Evolutionary conservation across 1,140 invertebrate species (phyloP).

Genomic region (Diorhabda carinulata): DNA sequence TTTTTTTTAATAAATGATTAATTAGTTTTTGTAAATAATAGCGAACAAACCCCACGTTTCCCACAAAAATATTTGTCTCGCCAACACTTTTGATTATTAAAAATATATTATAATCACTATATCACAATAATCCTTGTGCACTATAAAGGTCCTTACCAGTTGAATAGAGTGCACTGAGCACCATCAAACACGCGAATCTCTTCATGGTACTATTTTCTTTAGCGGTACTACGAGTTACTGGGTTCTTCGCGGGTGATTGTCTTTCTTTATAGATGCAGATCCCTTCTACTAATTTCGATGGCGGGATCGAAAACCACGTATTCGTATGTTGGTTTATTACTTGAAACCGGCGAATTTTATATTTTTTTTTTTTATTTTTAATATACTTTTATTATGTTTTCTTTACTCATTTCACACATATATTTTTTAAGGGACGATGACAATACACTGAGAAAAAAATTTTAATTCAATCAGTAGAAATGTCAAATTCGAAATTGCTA

Average conservation of each 20-base stretch:
- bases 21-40: too few relatives aligned
- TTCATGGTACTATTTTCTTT: conserved; percentile 32
- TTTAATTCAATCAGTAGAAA: too few relatives aligned
- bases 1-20: too few relatives aligned
- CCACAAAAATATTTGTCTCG: neutral
- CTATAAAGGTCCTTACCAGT: neutral
- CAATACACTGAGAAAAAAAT: too few relatives aligned
- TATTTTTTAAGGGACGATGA: too few relatives aligned
- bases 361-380: neutral
- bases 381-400: too few relatives aligned
- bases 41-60: neutral
- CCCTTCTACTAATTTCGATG: conserved; percentile 22
- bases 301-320: conserved; percentile 6
- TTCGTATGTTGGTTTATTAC: neutral
- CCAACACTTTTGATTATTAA: neutral
- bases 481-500: too few relatives aligned
- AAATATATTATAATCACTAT: neutral
- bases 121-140: neutral
- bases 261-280: conserved; percentile 34
- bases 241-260: conserved; percentile 24
- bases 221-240: conserved; percentile 24
- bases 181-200: conserved; percentile 42
- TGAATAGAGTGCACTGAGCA: conserved; percentile 40
- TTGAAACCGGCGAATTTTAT: neutral
- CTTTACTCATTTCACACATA: too few relatives aligned